phyloP scores from a whole-genome alignment of 1,140 invertebrate genomes.

The Manduca sexta region DNA sequence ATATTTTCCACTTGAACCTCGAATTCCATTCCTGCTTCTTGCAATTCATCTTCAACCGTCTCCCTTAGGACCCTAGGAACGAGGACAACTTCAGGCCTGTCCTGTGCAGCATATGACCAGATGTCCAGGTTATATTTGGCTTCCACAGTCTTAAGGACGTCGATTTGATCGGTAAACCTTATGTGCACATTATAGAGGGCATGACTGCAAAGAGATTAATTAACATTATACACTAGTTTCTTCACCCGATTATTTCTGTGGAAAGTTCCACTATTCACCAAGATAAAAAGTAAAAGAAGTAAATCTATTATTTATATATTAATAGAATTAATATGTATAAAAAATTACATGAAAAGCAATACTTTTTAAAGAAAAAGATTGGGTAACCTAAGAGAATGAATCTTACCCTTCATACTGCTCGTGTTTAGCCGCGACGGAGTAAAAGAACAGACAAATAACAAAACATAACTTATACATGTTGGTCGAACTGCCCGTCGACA shows the following conservation, averaged over 20 bases:
- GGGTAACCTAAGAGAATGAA: not conserved
- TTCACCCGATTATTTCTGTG: too few relatives aligned
- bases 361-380: not conserved
- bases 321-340: too few relatives aligned
- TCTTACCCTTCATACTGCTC: constrained; percentile 2
- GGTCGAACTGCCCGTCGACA: too few relatives aligned
- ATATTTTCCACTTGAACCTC: constrained; percentile 18
- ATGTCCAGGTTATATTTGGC: constrained; percentile 13
- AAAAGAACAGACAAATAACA: not conserved
- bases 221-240: too few relatives aligned
- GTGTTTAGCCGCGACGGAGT: not conserved
- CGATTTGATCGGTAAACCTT: constrained; percentile 6
- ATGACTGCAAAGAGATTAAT: constrained; percentile 9
- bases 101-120: constrained; percentile 16
- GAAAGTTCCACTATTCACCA: too few relatives aligned
- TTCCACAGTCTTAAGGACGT: constrained; percentile 7
- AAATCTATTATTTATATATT: too few relatives aligned
- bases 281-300: too few relatives aligned
- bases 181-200: constrained; percentile 15
- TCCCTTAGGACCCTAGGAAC: constrained; percentile 9
- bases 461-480: not conserved
- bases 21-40: constrained; percentile 11
- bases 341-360: too few relatives aligned
- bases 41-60: constrained; percentile 9
- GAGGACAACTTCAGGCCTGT: constrained; percentile 8